A percentile compares a stretch with the other conserved stretches of the same genome.
These are phyloP conservation scores for Eueides isabella DNA, from an alignment of 1,140 invertebrate species.

Conservation along the genomic window DNA sequence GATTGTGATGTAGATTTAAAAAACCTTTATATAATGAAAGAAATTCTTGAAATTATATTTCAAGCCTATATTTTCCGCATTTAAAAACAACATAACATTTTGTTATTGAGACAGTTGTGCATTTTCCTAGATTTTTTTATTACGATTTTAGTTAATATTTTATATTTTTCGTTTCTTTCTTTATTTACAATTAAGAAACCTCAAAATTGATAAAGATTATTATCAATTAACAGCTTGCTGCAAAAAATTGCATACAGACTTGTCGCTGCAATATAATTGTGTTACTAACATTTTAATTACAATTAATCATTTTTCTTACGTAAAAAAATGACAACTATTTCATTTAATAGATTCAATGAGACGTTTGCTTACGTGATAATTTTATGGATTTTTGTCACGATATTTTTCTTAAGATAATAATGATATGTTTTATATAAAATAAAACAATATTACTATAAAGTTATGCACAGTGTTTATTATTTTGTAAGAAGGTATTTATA, in stretches of 20 bases:
- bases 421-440: not conserved
- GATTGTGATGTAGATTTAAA: too few relatives aligned
- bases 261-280: not conserved
- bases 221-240: not conserved
- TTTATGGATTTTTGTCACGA: not conserved
- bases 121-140: too few relatives aligned
- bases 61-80: too few relatives aligned
- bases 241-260: not conserved
- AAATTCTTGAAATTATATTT: too few relatives aligned
- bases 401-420: not conserved
- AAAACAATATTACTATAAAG: not conserved
- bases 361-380: not conserved
- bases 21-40: too few relatives aligned
- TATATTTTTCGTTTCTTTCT: too few relatives aligned
- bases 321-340: constrained; percentile 4
- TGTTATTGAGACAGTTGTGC: too few relatives aligned
- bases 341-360: not conserved
- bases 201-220: too few relatives aligned
- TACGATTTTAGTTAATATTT: too few relatives aligned
- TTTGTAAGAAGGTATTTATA: not conserved
- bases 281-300: not conserved
- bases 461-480: too few relatives aligned
- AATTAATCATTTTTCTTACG: constrained; percentile 3
- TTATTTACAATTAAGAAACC: too few relatives aligned
- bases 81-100: too few relatives aligned